phyloP scores from a whole-genome alignment of 2,797 vertebrate species.

The Lagodon rhomboides region DNA sequence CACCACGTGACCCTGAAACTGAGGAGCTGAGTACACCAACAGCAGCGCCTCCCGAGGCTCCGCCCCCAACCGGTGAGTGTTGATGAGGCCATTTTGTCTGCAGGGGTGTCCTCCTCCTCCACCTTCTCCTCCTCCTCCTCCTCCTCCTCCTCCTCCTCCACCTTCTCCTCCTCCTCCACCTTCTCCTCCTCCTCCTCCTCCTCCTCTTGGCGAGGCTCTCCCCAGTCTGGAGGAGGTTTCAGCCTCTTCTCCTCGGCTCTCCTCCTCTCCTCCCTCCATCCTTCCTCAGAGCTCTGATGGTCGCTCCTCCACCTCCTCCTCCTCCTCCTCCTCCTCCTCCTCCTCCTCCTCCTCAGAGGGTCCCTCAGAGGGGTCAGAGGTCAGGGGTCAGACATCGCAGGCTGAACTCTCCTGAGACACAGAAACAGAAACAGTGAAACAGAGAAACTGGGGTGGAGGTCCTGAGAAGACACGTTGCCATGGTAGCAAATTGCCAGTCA shows the following conservation, averaged over 20 bases:
- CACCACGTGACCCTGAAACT: constrained; percentile 86
- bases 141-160: constrained; percentile 42
- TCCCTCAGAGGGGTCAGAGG: constrained; percentile 60
- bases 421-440: not conserved
- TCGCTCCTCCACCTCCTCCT: constrained; percentile 18
- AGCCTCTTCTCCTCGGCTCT: constrained; percentile 76
- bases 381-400: constrained; percentile 73
- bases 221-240: constrained; percentile 73
- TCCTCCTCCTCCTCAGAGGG: constrained; percentile 19
- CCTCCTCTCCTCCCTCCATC: constrained; percentile 71
- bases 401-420: constrained; percentile 83
- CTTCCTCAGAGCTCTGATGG: constrained; percentile 73
- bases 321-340: constrained; percentile 22
- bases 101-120: constrained; percentile 65
- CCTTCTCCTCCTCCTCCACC: constrained; percentile 13
- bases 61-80: constrained; percentile 87
- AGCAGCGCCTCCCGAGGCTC: constrained; percentile 88
- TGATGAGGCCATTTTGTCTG: constrained; percentile 91
- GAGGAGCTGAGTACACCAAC: constrained; percentile 89
- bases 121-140: constrained; percentile 37
- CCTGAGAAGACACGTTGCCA: too few species aligned
- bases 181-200: constrained; percentile 11
- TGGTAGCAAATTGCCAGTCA: too few species aligned
- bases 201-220: constrained; percentile 62
- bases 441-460: too few species aligned